Base-by-base conservation (phyloP, 2,888 invertebrate genomes). In the Caenorhabditis macrosperma region DNA sequence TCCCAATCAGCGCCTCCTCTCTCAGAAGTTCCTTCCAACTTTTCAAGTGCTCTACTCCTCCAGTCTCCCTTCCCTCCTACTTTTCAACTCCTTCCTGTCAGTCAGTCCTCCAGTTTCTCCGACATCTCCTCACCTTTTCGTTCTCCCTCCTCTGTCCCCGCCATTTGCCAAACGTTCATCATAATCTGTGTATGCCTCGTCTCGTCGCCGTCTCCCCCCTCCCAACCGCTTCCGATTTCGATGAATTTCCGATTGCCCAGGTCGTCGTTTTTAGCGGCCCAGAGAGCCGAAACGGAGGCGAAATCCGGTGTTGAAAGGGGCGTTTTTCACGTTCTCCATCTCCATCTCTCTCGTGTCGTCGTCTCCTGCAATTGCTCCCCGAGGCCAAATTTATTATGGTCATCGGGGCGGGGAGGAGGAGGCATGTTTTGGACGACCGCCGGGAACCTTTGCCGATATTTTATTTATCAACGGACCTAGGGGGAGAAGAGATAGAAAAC, bases 231-330 rank as follows among this genome's bases (percentile, higher is more conserved):
- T 61, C 61, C 67, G 66, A 60, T 75, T 61, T 67, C 75, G n/a
- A 67, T 75, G 66, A 75, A 67, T 75, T 75, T 75, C 64, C 74
- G 74, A 74, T 74, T 74, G 52, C 20, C 52, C n/a, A n/a, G n/a
- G n/a, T n/a, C n/a, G n/a, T n/a, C n/a, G n/a, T n/a, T n/a, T n/a
- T n/a, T n/a, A 22, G 20, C 9, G 12, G 30, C n/a, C 44, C 15
- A 33, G 22, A 50, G 17, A 50, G 20, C 22, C 26, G 22, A 63
- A 12, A 15, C 28, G 41, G 30, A 48, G 17, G 41, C 17, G 52
- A 54, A 69, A 61, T 69, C 52, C 64, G n/a, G 64, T 59, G 74
- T 74, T 74, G 74, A 74, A 74, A 64, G 74, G n/a, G n/a, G 59
- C 64, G 57, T 59, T 63, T 74, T 74, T 64, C 63, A 52, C 17